Evolutionary conservation across 2,797 vertebrate genomes (phyloP).

Genomic region (Coilia nasus): DNA sequence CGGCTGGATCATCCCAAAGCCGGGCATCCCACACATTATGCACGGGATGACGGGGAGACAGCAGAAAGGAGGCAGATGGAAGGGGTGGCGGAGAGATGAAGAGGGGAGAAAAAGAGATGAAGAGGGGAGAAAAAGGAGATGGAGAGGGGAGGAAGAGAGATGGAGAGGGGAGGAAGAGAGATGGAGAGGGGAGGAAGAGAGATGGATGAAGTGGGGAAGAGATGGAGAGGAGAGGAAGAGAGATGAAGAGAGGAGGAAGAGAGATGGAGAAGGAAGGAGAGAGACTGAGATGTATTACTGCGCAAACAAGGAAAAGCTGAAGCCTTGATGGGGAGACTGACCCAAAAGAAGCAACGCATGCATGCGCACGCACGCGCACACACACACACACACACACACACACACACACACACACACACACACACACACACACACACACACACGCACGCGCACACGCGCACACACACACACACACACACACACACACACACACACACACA

Average conservation of each 20-base stretch:
- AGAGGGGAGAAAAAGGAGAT: too few species aligned
- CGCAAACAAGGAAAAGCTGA: conserved; percentile 12
- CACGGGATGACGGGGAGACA: not conserved
- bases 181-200: too few species aligned
- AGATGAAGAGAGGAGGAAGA: too few species aligned
- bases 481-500: conserved; percentile 3
- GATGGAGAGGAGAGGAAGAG: too few species aligned
- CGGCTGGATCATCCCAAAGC: conserved; percentile 72
- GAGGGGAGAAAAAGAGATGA: not conserved
- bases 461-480: conserved; percentile 30
- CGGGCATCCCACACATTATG: conserved; percentile 55
- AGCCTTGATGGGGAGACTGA: conserved; percentile 16
- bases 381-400: not conserved
- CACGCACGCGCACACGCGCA: conserved; percentile 25
- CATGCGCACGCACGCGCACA: not conserved
- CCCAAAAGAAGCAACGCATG: not conserved
- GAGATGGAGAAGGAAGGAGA: too few species aligned
- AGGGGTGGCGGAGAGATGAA: not conserved
- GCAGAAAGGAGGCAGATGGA: not conserved
- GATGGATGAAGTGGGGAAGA: too few species aligned
- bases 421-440: not conserved
- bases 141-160: too few species aligned
- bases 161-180: too few species aligned
- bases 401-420: not conserved
- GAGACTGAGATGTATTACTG: not conserved